phyloP scores from a whole-genome alignment of 2,113 vertebrate species.

The Seriola dumerili region DNA sequence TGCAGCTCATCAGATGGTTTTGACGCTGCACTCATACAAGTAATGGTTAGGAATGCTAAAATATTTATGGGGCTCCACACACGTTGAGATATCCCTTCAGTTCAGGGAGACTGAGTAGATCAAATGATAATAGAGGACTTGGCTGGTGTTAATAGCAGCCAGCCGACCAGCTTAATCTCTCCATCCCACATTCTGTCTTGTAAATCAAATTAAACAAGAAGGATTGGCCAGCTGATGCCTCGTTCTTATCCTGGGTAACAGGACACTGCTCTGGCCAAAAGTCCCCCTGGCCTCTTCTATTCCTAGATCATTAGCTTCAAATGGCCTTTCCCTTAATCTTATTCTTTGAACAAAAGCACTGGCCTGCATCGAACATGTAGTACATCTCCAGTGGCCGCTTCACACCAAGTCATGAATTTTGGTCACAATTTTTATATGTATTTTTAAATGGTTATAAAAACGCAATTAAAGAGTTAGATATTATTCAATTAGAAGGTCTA shows the following conservation, averaged over 20 bases:
- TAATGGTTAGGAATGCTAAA: constrained; percentile 6
- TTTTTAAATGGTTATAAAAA: too few relatives aligned
- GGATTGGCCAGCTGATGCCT: constrained; percentile 58
- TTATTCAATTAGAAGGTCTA: too few relatives aligned
- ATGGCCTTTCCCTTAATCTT: constrained; percentile 35
- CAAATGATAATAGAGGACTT: constrained; percentile 54
- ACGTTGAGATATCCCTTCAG: neutral
- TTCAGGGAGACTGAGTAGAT: constrained; percentile 35
- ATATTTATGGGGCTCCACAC: neutral
- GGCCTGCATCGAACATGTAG: neutral
- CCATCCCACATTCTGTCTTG: constrained; percentile 56
- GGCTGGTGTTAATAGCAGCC: constrained; percentile 63
- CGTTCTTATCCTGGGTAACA: constrained; percentile 58
- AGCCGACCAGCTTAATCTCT: constrained; percentile 57
- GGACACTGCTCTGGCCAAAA: constrained; percentile 33
- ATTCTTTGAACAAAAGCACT: constrained; percentile 39
- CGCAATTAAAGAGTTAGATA: too few relatives aligned
- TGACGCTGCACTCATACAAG: neutral
- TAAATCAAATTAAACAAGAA: constrained; percentile 70
- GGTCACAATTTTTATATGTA: too few relatives aligned
- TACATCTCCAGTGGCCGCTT: neutral
- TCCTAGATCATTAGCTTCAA: constrained; percentile 59
- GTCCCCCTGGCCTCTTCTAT: constrained; percentile 53
- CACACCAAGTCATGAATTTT: neutral
- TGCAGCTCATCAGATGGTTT: neutral